Evolutionary conservation across 1,140 invertebrate genomes (phyloP).

Genomic region (Lucilia cuprina): DNA sequence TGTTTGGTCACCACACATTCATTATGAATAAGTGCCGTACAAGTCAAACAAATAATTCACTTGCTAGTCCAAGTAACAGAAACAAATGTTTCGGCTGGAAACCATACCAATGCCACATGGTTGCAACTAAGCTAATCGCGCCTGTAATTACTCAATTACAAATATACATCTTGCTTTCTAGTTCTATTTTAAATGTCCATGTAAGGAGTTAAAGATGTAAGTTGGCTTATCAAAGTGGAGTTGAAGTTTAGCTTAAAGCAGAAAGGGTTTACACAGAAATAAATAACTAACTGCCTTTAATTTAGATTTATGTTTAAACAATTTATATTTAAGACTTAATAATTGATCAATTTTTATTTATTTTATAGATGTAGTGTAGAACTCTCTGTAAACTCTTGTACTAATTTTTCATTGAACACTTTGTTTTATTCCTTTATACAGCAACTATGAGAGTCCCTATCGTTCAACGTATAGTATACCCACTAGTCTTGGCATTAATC

Average conservation of each 20-base stretch:
- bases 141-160: slow-evolving; percentile 30
- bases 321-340: slow-evolving; percentile 62
- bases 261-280: not conserved
- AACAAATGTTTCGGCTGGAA: not conserved
- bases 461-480: slow-evolving; percentile 65
- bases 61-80: not conserved
- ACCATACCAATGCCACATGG: not conserved
- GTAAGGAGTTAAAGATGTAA: not conserved
- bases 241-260: not conserved
- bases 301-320: slow-evolving; percentile 61
- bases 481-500: slow-evolving; percentile 57
- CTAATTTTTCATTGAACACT: not conserved
- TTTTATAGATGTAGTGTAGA: not conserved
- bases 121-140: slow-evolving; percentile 6
- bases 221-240: not conserved
- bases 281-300: slow-evolving; percentile 31
- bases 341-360: slow-evolving; percentile 46
- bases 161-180: not conserved
- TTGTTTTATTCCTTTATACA: slow-evolving; percentile 30
- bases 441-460: slow-evolving; percentile 64
- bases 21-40: not conserved
- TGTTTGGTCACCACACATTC: not conserved
- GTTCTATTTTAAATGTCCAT: not conserved
- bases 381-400: not conserved
- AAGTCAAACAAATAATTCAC: slow-evolving; percentile 23